phyloP scores from a whole-genome alignment of 2,797 vertebrate species.

The Otolemur crassicaudatus region DNA sequence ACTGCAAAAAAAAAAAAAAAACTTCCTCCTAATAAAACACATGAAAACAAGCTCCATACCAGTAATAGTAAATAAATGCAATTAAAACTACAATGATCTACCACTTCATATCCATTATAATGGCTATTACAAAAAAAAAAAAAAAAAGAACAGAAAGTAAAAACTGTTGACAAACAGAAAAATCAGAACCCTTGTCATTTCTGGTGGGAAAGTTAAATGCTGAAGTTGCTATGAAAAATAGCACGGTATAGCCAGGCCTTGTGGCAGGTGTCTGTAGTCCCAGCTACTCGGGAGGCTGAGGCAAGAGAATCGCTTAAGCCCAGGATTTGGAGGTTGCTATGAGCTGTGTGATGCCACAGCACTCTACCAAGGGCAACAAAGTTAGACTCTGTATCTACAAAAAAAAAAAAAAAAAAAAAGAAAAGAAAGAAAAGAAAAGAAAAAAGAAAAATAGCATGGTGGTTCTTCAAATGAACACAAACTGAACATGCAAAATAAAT shows the following conservation, averaged over 20 bases:
- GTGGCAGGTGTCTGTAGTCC: too few relatives aligned
- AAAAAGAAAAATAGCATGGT: not conserved
- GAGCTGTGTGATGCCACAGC: too few relatives aligned
- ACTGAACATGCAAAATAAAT: not conserved
- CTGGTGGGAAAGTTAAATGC: not conserved
- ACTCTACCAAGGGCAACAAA: too few relatives aligned
- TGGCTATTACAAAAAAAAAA: not conserved
- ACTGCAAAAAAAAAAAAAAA: too few relatives aligned
- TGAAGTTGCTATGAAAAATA: not conserved
- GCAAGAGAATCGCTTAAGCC: too few relatives aligned
- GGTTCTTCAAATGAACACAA: not conserved
- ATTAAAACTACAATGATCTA: not conserved
- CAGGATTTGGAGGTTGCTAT: too few relatives aligned
- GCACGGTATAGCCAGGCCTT: not conserved
- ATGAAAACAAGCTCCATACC: not conserved
- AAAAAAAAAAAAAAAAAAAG: too few relatives aligned
- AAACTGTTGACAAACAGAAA: not conserved
- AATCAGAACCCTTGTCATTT: not conserved
- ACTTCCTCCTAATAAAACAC: not conserved
- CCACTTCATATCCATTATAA: not conserved
- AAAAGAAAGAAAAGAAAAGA: too few relatives aligned
- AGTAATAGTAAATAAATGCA: not conserved
- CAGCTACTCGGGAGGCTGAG: too few relatives aligned
- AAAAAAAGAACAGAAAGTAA: not conserved
- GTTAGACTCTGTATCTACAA: too few relatives aligned